phyloP scores from a whole-genome alignment of 1,140 invertebrate genomes.

The Drosophila nikananu region DNA sequence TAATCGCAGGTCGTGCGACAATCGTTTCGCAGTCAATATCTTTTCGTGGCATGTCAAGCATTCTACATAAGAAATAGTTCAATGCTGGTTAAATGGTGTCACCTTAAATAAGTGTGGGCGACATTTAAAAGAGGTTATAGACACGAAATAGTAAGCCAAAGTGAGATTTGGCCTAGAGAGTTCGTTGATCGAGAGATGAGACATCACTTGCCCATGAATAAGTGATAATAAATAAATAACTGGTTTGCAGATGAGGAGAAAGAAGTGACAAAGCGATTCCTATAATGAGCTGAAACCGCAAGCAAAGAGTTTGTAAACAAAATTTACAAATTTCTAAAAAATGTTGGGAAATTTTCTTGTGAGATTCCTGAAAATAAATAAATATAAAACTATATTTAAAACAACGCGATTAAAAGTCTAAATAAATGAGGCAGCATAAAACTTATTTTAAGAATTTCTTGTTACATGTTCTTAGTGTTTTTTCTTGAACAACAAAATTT shows the following conservation, averaged over 20 bases:
- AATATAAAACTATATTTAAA: not conserved
- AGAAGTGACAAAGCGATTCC: conserved; percentile 13
- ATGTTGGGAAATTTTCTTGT: not conserved
- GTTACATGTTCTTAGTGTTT: too few relatives aligned
- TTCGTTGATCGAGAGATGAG: conserved; percentile 52
- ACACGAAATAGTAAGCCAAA: not conserved
- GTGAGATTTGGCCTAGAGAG: conserved; percentile 58
- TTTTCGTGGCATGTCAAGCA: conserved; percentile 37
- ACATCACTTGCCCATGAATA: conserved; percentile 41
- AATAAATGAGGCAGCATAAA: not conserved
- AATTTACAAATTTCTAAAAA: not conserved
- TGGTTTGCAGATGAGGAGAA: conserved; percentile 18
- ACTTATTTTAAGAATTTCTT: not conserved
- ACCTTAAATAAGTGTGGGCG: conserved; percentile 52
- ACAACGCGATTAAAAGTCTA: not conserved
- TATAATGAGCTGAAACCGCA: conserved; percentile 29
- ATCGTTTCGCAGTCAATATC: conserved; percentile 55
- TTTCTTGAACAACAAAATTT: too few relatives aligned
- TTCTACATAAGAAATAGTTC: conserved; percentile 62
- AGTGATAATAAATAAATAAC: conserved; percentile 32
- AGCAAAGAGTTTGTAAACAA: conserved; percentile 11
- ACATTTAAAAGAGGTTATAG: conserved; percentile 17
- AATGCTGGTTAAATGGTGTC: conserved; percentile 66
- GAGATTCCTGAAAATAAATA: too few relatives aligned
- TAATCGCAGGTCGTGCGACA: conserved; percentile 57